These are phyloP conservation scores for Labeo rohita DNA, from an alignment of 2,113 vertebrate genomes.

Conservation along the genomic window DNA sequence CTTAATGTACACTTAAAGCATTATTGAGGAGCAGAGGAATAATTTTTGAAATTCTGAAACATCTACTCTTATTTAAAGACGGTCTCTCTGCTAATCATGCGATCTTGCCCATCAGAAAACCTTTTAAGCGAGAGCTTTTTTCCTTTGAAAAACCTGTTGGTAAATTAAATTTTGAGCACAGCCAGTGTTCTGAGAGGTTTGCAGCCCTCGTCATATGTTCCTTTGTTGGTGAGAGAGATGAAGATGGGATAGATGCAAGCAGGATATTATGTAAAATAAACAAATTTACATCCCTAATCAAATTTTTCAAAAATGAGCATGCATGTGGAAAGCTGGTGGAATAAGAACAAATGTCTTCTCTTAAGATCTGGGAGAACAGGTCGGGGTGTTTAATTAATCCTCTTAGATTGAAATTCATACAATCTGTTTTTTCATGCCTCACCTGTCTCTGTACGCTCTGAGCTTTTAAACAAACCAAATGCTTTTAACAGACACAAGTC, in stretches of 20 bases:
- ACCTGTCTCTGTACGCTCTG: conserved; percentile 4
- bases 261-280: conserved; percentile 7
- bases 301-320: background rate
- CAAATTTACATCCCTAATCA: background rate
- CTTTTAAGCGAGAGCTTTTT: background rate
- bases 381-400: conserved; percentile 25
- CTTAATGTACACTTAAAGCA: conserved; percentile 5
- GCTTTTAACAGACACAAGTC: conserved; percentile 15
- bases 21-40: conserved; percentile 19
- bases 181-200: background rate
- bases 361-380: background rate
- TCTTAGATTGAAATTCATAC: conserved; percentile 17
- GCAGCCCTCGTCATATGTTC: background rate
- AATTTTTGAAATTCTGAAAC: background rate
- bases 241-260: background rate
- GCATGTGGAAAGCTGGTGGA: background rate
- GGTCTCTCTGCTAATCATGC: background rate
- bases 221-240: background rate
- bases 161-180: background rate
- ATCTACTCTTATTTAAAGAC: conserved; percentile 3
- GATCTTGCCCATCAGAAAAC: conserved; percentile 1
- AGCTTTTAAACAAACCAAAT: conserved; percentile 14
- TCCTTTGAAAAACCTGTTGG: background rate
- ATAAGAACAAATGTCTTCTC: background rate
- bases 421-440: conserved; percentile 18